These are phyloP conservation scores for Scolopax mira DNA, from an alignment of 2,113 vertebrate genomes.

Conservation along the genomic window DNA sequence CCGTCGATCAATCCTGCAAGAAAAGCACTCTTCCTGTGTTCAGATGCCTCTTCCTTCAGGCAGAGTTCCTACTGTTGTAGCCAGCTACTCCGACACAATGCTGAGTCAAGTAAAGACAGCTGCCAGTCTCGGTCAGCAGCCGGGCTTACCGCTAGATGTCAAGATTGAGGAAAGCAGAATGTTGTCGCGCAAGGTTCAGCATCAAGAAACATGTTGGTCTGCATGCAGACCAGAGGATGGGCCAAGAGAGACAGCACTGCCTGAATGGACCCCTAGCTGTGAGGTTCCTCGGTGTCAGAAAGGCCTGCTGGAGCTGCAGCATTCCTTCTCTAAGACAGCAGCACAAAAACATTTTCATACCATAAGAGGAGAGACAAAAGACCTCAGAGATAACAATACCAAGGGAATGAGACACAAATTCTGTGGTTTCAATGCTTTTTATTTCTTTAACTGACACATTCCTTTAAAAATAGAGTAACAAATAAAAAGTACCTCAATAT, in stretches of 20 bases:
- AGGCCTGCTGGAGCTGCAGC: constrained; percentile 71
- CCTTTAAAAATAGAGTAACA: constrained; percentile 8
- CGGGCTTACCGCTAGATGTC: not conserved
- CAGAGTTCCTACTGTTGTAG: not conserved
- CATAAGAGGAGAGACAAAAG: constrained; percentile 51
- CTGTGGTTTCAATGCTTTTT: constrained; percentile 76
- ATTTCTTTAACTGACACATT: constrained; percentile 72
- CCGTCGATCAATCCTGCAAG: not conserved
- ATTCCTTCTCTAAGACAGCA: constrained; percentile 75
- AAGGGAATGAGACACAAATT: constrained; percentile 76
- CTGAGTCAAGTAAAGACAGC: not conserved
- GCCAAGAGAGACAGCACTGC: not conserved
- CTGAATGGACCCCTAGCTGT: constrained; percentile 13
- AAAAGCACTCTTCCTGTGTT: not conserved
- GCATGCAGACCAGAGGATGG: not conserved
- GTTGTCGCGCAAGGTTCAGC: not conserved
- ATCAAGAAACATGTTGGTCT: not conserved
- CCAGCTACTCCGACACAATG: not conserved
- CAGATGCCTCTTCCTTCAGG: not conserved
- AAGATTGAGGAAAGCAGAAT: not conserved
- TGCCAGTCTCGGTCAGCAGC: not conserved
- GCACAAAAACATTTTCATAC: constrained; percentile 68
- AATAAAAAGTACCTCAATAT: not conserved
- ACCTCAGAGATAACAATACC: constrained; percentile 74
- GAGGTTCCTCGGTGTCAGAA: constrained; percentile 11